Evolutionary conservation across 2,888 invertebrate genomes (phyloP).

Genomic region (Pyrrhosoma nymphula): DNA sequence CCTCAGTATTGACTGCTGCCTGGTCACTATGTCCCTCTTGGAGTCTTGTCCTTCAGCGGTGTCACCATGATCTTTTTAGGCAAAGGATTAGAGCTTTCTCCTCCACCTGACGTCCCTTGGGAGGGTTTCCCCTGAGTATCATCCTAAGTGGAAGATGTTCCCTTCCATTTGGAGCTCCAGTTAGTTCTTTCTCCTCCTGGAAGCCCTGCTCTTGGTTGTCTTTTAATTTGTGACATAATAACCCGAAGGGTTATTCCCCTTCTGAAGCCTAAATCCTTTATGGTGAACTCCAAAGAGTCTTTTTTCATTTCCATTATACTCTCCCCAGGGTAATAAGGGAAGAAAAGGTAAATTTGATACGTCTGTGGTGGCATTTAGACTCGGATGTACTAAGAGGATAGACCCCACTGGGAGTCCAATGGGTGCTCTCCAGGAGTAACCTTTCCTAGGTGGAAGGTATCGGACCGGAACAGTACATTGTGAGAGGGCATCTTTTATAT

Average conservation of each 20-base stretch:
- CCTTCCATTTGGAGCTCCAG: neutral
- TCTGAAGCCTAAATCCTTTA: neutral
- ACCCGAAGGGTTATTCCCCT: neutral
- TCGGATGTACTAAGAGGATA: neutral
- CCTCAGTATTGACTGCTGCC: too few relatives aligned
- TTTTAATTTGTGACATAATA: neutral
- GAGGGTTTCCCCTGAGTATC: too few relatives aligned
- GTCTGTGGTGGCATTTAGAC: neutral
- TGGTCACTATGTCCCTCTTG: too few relatives aligned
- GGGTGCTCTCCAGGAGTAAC: neutral
- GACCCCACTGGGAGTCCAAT: neutral
- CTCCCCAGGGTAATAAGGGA: neutral
- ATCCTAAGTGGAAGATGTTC: neutral
- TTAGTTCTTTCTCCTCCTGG: too few relatives aligned
- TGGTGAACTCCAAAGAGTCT: neutral
- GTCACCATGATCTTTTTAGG: too few relatives aligned
- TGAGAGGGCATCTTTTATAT: neutral
- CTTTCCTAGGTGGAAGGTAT: neutral
- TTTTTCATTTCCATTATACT: rapidly evolving
- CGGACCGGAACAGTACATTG: neutral
- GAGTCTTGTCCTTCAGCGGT: too few relatives aligned
- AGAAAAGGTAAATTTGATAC: neutral
- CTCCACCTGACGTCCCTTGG: too few relatives aligned
- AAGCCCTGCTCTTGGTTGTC: too few relatives aligned
- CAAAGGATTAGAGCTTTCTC: too few relatives aligned